These are phyloP conservation scores for Orycteropus afer DNA, from an alignment of 2,113 vertebrate species.

Conservation along the genomic window DNA sequence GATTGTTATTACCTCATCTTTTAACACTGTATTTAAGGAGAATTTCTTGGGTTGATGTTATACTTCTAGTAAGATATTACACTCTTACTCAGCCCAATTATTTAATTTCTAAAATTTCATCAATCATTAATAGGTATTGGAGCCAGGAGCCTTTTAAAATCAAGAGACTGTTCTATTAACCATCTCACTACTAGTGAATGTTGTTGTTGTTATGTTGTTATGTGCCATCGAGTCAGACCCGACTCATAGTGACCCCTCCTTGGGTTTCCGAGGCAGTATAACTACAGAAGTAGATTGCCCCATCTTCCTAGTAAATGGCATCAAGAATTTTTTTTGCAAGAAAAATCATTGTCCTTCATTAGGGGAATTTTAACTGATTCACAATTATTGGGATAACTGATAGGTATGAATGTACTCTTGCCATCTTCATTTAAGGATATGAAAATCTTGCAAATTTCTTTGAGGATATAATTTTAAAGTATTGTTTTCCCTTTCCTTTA, in stretches of 20 bases:
- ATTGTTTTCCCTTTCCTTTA: neutral
- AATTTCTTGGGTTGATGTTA: constrained; percentile 11
- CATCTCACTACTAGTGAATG: neutral
- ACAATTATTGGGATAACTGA: neutral
- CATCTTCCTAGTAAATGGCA: neutral
- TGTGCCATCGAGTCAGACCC: no score
- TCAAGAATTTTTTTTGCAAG: neutral
- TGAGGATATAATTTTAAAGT: neutral
- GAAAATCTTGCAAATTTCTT: constrained; percentile 6
- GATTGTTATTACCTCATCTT: neutral
- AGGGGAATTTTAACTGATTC: neutral
- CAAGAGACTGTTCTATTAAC: neutral
- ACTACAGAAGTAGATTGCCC: no score
- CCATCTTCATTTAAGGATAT: neutral
- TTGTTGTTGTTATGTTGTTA: no score
- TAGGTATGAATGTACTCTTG: neutral
- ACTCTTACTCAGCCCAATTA: neutral
- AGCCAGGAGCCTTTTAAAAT: constrained; percentile 11
- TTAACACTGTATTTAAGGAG: neutral
- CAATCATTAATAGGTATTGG: neutral
- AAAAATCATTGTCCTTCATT: neutral
- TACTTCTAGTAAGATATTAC: neutral
- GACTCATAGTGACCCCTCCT: no score
- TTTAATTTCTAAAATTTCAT: neutral
- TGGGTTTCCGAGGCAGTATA: no score